Conservation (phyloP, 2,888 invertebrate genomes). For the Epirrita christyi region DNA sequence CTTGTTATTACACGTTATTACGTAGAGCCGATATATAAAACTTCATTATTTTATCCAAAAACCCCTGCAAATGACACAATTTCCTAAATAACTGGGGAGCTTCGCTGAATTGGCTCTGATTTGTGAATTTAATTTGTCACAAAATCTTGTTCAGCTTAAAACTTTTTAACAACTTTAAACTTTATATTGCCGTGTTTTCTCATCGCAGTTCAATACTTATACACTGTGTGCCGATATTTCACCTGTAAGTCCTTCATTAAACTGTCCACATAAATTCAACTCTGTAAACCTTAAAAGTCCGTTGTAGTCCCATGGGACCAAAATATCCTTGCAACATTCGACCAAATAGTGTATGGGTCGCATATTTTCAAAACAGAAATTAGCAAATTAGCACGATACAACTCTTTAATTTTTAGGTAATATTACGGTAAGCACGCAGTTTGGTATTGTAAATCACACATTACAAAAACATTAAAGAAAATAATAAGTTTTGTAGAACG, state of each 20-base stretch:
- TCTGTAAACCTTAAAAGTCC: constrained; percentile 31
- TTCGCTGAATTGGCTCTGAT: too few species aligned
- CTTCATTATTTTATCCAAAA: background rate
- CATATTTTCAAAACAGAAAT: constrained; percentile 4
- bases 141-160: too few species aligned
- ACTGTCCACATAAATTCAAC: constrained; percentile 33
- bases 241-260: constrained; percentile 32
- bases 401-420: too few species aligned
- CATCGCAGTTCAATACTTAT: constrained; percentile 20
- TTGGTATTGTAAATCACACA: too few species aligned
- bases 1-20: background rate
- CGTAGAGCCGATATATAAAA: background rate
- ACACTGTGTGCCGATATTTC: constrained; percentile 18
- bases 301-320: constrained; percentile 20
- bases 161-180: constrained; percentile 5
- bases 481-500: too few species aligned
- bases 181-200: constrained; percentile 13
- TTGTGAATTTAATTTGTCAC: too few species aligned
- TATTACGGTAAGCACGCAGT: too few species aligned
- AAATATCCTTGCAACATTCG: constrained; percentile 21
- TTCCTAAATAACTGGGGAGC: too few species aligned
- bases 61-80: background rate
- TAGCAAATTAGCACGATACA: background rate
- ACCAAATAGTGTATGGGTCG: constrained; percentile 9
- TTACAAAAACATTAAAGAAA: too few species aligned